Evolutionary conservation across 2,113 vertebrate species (phyloP).

Genomic region (Phoxinus phoxinus): DNA sequence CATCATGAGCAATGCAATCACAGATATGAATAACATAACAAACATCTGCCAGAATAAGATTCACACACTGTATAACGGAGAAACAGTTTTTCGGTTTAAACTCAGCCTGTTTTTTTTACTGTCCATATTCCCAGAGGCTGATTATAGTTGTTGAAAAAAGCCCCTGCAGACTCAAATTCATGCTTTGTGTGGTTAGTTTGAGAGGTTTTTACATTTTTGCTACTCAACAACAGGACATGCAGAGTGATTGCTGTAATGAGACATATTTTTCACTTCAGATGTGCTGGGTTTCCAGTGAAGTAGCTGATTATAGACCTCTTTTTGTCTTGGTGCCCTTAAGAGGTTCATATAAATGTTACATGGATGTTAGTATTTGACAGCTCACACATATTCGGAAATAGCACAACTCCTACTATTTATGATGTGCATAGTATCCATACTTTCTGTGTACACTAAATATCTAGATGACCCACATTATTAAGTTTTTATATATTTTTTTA

Average conservation of each 20-base stretch:
- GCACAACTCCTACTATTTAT: not conserved
- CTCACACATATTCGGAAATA: not conserved
- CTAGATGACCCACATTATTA: not conserved
- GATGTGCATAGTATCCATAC: not conserved
- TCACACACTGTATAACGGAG: not conserved
- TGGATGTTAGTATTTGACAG: not conserved
- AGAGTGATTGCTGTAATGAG: conserved; percentile 16
- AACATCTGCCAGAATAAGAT: not conserved
- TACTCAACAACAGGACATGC: not conserved
- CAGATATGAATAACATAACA: not conserved
- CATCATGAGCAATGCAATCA: conserved; percentile 4
- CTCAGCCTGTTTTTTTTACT: not conserved
- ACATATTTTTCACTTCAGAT: not conserved
- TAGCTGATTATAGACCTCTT: not conserved
- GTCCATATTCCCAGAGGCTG: not conserved
- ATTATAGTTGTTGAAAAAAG: conserved; percentile 26
- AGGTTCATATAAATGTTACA: not conserved
- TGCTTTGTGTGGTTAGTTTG: conserved; percentile 12
- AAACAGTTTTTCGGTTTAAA: not conserved
- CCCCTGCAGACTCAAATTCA: not conserved
- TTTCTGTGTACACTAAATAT: not conserved
- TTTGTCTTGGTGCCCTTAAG: not conserved
- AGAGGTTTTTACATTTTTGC: not conserved
- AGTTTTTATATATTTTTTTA: not conserved
- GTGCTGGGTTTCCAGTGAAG: not conserved